phyloP scores from a whole-genome alignment of 2,797 vertebrate genomes.

The Lacerta agilis region DNA sequence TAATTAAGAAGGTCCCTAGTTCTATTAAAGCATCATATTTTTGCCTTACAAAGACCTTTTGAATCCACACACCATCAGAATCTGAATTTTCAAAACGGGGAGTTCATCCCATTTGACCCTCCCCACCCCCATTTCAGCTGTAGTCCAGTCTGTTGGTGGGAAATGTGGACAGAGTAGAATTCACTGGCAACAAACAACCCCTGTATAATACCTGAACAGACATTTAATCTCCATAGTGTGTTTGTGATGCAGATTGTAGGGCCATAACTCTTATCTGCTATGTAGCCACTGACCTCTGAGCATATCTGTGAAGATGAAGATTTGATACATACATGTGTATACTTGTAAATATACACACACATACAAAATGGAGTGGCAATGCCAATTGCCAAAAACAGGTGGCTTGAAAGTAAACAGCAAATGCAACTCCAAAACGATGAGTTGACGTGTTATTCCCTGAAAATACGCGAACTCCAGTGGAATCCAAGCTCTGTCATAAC shows the following conservation, averaged over 20 bases:
- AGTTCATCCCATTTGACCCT: not conserved
- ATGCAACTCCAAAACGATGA: not conserved
- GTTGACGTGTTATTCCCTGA: not conserved
- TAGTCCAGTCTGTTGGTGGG: not conserved
- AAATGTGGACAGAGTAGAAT: not conserved
- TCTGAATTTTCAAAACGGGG: not conserved
- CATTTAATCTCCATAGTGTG: not conserved
- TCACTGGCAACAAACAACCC: not conserved
- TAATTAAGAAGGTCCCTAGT: not conserved
- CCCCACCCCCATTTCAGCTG: not conserved
- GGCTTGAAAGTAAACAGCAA: not conserved
- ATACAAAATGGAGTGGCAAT: not conserved
- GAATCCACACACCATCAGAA: not conserved
- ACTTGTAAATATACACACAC: not conserved
- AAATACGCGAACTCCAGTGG: not conserved
- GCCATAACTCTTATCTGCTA: not conserved
- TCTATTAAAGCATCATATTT: no score
- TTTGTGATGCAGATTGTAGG: not conserved
- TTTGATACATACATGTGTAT: not conserved
- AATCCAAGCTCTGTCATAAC: conserved; percentile 4
- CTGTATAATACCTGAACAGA: not conserved
- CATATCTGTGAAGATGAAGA: no score
- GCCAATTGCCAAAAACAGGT: not conserved
- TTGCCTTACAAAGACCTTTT: no score
- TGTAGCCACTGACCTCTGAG: not conserved